These are phyloP conservation scores for Eristalis intricaria DNA, from an alignment of 2,888 invertebrate genomes.

Conservation along the genomic window DNA sequence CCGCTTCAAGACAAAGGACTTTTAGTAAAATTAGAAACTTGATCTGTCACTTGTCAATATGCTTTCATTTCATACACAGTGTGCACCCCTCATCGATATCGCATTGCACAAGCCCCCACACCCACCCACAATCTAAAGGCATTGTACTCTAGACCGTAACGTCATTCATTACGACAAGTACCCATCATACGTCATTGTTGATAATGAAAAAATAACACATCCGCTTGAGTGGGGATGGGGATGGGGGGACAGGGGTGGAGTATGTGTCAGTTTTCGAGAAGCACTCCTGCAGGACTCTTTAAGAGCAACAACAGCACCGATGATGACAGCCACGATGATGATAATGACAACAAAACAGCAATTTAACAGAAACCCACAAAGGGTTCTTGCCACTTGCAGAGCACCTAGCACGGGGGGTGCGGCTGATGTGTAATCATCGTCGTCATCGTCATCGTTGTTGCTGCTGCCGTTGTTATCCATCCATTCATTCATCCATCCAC, in stretches of 20 bases:
- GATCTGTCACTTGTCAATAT: slow-evolving; percentile 54
- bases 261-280: slow-evolving; percentile 6
- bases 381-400: slow-evolving; percentile 62
- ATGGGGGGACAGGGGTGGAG: neutral
- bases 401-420: slow-evolving; percentile 14
- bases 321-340: slow-evolving; percentile 53
- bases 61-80: neutral
- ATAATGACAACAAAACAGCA: slow-evolving; percentile 65
- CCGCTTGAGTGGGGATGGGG: neutral
- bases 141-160: slow-evolving; percentile 36
- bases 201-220: slow-evolving; percentile 55
- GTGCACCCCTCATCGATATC: slow-evolving; percentile 26
- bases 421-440: slow-evolving; percentile 40
- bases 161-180: slow-evolving; percentile 70
- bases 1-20: slow-evolving; percentile 21
- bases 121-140: neutral
- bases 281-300: slow-evolving; percentile 48
- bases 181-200: slow-evolving; percentile 59
- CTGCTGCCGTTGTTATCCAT: slow-evolving; percentile 23
- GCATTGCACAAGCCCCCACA: slow-evolving; percentile 3
- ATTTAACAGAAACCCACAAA: slow-evolving; percentile 56
- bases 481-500: slow-evolving; percentile 41
- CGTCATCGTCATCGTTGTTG: too few species aligned
- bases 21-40: slow-evolving; percentile 60
- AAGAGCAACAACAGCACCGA: slow-evolving; percentile 37